Conservation (phyloP, 2,797 vertebrate genomes). For the Clarias laeviceps region DNA sequence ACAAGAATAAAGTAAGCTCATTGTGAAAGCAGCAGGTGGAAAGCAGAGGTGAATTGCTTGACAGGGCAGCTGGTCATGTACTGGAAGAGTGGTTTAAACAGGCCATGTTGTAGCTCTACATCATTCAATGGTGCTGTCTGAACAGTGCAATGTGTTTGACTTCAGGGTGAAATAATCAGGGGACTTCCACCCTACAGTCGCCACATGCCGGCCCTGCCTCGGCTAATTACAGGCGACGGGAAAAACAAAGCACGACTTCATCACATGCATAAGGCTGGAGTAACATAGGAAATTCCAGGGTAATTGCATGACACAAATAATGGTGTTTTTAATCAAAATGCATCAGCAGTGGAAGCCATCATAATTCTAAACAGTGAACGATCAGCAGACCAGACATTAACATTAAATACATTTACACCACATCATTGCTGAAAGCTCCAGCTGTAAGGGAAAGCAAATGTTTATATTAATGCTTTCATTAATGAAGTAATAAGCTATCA, state of each 20-base stretch:
- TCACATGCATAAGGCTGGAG: background rate
- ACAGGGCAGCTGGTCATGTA: constrained; percentile 18
- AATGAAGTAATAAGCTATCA: background rate
- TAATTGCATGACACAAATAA: constrained; percentile 33
- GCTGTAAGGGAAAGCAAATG: background rate
- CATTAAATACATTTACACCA: background rate
- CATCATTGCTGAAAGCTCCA: background rate
- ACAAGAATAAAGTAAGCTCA: background rate
- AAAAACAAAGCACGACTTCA: constrained; percentile 34
- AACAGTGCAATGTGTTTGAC: constrained; percentile 34
- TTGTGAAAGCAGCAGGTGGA: constrained; percentile 34
- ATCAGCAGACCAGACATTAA: background rate
- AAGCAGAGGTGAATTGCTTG: constrained; percentile 28
- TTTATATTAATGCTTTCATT: background rate
- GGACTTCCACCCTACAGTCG: constrained; percentile 42
- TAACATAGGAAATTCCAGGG: constrained; percentile 28
- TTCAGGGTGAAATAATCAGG: constrained; percentile 32
- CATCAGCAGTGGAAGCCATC: background rate
- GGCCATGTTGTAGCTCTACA: constrained; percentile 13
- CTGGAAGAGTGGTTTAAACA: constrained; percentile 21
- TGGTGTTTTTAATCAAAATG: constrained; percentile 21
- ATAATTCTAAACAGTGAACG: background rate
- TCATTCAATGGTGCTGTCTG: constrained; percentile 8
- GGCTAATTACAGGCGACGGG: constrained; percentile 38
- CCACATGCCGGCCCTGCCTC: constrained; percentile 34